Conservation (phyloP, 2,797 vertebrate species). For the Epinephelus awoara region DNA sequence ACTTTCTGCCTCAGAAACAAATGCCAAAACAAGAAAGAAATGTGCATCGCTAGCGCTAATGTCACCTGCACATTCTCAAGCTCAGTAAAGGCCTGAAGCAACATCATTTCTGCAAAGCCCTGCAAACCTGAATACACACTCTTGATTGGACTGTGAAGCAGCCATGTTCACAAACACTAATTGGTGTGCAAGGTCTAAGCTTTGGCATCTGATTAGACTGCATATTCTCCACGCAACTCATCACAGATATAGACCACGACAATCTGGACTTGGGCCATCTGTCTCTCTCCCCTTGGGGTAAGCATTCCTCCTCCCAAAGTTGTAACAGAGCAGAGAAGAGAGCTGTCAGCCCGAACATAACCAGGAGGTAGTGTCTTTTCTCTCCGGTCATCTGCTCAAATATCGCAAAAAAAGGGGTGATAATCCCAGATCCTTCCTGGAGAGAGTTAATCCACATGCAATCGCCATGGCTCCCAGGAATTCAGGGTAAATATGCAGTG, state of each 20-base stretch:
- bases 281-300: conserved; percentile 50
- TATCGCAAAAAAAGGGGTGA: conserved; percentile 32
- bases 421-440: conserved; percentile 56
- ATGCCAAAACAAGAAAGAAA: conserved; percentile 26
- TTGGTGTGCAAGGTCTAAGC: conserved; percentile 7
- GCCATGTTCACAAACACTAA: conserved; percentile 17
- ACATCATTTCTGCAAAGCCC: background rate
- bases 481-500: conserved; percentile 73
- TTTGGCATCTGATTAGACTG: conserved; percentile 37
- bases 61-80: conserved; percentile 1
- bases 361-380: conserved; percentile 46
- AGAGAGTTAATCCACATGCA: conserved; percentile 72
- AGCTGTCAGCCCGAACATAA: conserved; percentile 61
- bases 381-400: conserved; percentile 34
- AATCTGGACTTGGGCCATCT: conserved; percentile 66
- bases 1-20: conserved; percentile 24
- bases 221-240: conserved; percentile 23
- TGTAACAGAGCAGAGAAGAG: conserved; percentile 65
- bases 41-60: background rate
- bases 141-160: conserved; percentile 17
- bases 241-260: conserved; percentile 38
- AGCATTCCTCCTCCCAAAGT: conserved; percentile 64
- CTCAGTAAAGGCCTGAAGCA: background rate
- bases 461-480: conserved; percentile 79
- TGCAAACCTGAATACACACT: conserved; percentile 38